Evolutionary conservation across 2,888 invertebrate species (phyloP).

Genomic region (Drosophila infuscata): DNA sequence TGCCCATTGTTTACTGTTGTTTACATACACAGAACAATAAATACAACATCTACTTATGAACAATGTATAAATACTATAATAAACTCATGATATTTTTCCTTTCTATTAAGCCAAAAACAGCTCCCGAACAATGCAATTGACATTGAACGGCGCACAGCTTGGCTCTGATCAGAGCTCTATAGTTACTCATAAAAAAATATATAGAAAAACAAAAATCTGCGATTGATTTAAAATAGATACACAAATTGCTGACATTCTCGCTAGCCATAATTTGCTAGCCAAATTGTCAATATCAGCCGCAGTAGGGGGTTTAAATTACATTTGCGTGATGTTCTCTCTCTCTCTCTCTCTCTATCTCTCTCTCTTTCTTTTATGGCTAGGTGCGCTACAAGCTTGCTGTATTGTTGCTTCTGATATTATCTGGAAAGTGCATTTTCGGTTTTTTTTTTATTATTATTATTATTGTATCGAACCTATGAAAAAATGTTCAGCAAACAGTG

Average conservation of each 20-base stretch:
- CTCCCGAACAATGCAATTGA: conserved; percentile 46
- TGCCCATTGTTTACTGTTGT: conserved; percentile 19
- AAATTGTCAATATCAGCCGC: conserved; percentile 41
- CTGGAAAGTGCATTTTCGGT: conserved; percentile 55
- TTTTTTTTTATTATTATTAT: background rate
- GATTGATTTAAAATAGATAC: conserved; percentile 22
- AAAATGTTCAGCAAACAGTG: conserved; percentile 51
- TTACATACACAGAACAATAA: conserved; percentile 30
- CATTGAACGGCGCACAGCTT: conserved; percentile 47
- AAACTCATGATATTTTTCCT: conserved; percentile 41
- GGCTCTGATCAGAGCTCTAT: conserved; percentile 15
- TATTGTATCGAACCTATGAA: conserved; percentile 12
- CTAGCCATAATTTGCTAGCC: conserved; percentile 32
- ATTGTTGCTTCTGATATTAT: conserved; percentile 41
- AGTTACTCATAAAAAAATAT: conserved; percentile 13
- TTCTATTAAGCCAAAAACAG: conserved; percentile 29
- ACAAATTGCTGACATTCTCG: conserved; percentile 33
- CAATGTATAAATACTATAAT: conserved; percentile 21
- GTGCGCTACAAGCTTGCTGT: conserved; percentile 9
- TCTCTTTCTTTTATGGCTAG: background rate
- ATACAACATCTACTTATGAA: conserved; percentile 4
- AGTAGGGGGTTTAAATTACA: conserved; percentile 38
- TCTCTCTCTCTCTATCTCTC: background rate
- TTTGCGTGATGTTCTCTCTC: conserved; percentile 46
- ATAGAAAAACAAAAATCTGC: background rate